Evolutionary conservation across 2,888 invertebrate species (phyloP), one percentile per base, ranked within the genome.

Genomic region (Calameuta filiformis): DNA sequence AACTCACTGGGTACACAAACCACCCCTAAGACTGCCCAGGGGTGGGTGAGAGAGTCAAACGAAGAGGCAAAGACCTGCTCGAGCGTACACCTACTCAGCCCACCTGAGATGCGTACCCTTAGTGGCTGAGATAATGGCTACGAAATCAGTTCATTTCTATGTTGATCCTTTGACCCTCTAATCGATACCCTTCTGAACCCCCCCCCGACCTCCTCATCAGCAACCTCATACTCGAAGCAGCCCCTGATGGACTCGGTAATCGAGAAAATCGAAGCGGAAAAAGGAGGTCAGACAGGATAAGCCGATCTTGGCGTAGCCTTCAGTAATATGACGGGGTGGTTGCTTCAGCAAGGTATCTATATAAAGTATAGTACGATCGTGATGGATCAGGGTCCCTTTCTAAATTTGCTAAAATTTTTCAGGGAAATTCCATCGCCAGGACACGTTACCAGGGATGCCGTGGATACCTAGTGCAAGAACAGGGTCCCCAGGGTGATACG

Each of bases 71-170:
- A 23, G 30, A 35, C 35, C 40, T 34, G 30, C 33, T 40, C 68
- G 76, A 73, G 34, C n/a, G 76, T 68, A 56, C 23, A 71, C 23
- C 9, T 23, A 56, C 56, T 56, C 9, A 56, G 56, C 23, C 56
- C 23, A 56, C 56, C 23, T 73, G n/a, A 73, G 34, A 35, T 33
- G 69, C 12, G 75, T 69, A 31, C n/a, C 35, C 40, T 76, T 75
- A 79, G 80, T 82, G 83, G 84, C 83, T 82, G 87, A 90, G 90
- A 91, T 91, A 91, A 91, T 91, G 89, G 90, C 89, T 91, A 90
- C 90, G 89, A 91, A 91, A 91, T 91, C 90, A 91, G 91, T 91
- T 91, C 91, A 90, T 91, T 91, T 91, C 90, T 91, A 91, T 91
- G 91, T 91, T 91, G 91, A 91, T 91, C 91, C 91, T 85, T 85